Percentiles rank a stretch among this genome's conserved stretches.
Evolutionary conservation across 2,888 invertebrate species (phyloP).

Genomic region (Watsonalla binaria): DNA sequence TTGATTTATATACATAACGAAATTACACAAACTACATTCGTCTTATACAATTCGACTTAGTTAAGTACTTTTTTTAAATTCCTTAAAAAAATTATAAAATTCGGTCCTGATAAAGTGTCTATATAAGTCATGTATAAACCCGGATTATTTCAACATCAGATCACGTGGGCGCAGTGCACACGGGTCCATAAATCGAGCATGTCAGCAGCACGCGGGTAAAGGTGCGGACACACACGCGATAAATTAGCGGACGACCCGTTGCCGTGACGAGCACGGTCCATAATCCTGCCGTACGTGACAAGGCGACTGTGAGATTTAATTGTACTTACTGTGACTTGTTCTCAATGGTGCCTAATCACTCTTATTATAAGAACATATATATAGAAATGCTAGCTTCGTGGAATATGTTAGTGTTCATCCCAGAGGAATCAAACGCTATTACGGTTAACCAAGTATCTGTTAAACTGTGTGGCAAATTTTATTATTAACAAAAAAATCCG

Average conservation of each 20-base stretch:
- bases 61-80: too few relatives aligned
- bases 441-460: too few relatives aligned
- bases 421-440: too few relatives aligned
- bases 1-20: background rate
- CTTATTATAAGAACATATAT: too few relatives aligned
- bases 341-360: too few relatives aligned
- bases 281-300: constrained; percentile 41
- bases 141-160: constrained; percentile 10
- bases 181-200: constrained; percentile 49
- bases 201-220: constrained; percentile 56
- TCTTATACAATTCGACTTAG: too few relatives aligned
- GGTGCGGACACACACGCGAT: constrained; percentile 58
- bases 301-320: constrained; percentile 24
- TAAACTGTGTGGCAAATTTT: too few relatives aligned
- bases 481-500: too few relatives aligned
- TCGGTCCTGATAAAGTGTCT: background rate
- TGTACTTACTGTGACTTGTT: constrained; percentile 9
- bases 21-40: background rate
- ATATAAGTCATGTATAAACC: background rate
- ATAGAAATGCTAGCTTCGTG: too few relatives aligned
- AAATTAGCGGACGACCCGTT: constrained; percentile 36
- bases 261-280: constrained; percentile 46
- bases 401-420: too few relatives aligned
- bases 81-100: background rate
- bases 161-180: constrained; percentile 29